phyloP scores from a whole-genome alignment of 2,797 vertebrate species.

The Cuculus canorus region DNA sequence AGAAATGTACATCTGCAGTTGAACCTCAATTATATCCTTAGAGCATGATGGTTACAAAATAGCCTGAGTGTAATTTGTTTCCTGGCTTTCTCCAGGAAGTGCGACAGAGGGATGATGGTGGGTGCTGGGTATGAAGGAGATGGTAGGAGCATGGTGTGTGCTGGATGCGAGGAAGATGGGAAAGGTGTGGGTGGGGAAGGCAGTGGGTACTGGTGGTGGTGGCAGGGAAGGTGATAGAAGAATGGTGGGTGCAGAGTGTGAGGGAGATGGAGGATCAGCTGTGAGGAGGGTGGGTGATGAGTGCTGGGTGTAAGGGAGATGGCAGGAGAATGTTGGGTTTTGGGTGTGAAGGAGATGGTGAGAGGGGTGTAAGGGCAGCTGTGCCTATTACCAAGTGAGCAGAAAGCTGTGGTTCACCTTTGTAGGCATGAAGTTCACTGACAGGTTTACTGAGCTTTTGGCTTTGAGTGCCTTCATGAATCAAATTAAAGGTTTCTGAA shows the following conservation, averaged over 20 bases:
- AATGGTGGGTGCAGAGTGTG: not conserved
- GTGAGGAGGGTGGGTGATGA: too few species aligned
- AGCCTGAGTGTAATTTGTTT: not conserved
- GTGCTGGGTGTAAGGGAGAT: not conserved
- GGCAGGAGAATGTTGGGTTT: not conserved
- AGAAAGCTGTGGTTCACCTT: too few species aligned
- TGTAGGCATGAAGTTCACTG: not conserved
- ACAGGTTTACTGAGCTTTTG: not conserved
- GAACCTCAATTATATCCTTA: not conserved
- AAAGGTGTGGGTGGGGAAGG: too few species aligned
- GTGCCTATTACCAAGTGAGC: not conserved
- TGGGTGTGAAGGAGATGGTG: too few species aligned
- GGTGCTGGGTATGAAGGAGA: not conserved
- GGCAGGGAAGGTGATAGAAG: too few species aligned
- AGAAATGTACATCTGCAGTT: not conserved
- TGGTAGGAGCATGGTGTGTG: too few species aligned
- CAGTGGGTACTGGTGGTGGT: accelerated
- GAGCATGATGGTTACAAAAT: not conserved
- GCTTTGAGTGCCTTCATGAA: not conserved
- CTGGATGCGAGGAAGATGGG: accelerated
- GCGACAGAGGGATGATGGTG: too few species aligned
- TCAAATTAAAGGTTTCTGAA: not conserved
- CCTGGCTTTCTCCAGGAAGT: not conserved
- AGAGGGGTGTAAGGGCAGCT: not conserved
- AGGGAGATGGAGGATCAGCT: too few species aligned